Base-by-base conservation (phyloP, 1,140 invertebrate species). In the Drosophila gunungcola region DNA sequence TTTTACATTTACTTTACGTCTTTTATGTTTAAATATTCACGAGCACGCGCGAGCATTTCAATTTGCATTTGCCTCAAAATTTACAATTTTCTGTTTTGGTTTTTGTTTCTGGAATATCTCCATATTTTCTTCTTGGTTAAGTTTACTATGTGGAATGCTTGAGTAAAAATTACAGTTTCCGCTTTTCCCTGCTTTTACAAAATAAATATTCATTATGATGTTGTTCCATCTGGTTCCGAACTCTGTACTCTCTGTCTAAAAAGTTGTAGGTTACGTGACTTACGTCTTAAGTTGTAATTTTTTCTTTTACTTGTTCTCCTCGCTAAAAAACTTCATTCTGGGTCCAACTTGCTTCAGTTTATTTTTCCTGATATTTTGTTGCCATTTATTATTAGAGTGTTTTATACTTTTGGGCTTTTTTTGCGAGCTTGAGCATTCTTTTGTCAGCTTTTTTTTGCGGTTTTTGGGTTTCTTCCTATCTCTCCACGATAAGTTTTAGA, bases 331-430 rank as follows among this genome's bases (percentile, higher is more conserved):
- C 75, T 69, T 88, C 83, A 64, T 83, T 69, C 79, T 86, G 83
- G 83, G 84, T 86, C 83, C 83, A 86, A 88, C 84, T 88, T 85
- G 77, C 65, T 85, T 88, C 83, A 79, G 84, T 88, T 88, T 80
- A 45, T 65, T 39, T 58, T 88, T 88, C 83, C 83, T 86, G 83
- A 86, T 86, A 86, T 86, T 80, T 85, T 80, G 81, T 85, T 85
- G 77, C 81, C 58, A 48, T 78, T 86, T 78, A 69, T 78, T 80
- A 55, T 67, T 68, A 41, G 41, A 43, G 29, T 69, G 61, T 60
- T 63, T 43, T 62, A 42, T 56, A 51, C 45, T 38, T 54, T 12
- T 61, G 64, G 21, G 13, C 27, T 52, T 58, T 49, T 27, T 43
- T 46, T 51, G 10, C 51, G 46, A 51, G 68, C 57, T 70, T 67